phyloP scores from a whole-genome alignment of 92 coral and sea anemone genomes.

The Anthopleura xanthogrammica region DNA sequence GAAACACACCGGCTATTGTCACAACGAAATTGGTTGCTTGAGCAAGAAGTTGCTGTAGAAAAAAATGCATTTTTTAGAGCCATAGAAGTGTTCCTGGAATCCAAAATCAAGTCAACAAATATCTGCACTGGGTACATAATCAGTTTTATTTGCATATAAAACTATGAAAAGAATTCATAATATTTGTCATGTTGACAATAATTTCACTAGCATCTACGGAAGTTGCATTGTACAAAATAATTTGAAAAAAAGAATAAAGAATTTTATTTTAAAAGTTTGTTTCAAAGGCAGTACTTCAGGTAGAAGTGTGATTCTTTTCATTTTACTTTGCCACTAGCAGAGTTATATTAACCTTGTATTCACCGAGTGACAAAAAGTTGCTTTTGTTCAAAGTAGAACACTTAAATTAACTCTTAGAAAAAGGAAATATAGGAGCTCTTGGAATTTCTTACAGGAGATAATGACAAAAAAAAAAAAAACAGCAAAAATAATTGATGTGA shows the following conservation, averaged over 20 bases:
- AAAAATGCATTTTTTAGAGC: neutral
- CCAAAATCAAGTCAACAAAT: neutral
- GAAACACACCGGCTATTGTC: constrained; percentile 65
- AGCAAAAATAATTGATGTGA: neutral
- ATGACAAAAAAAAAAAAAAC: neutral
- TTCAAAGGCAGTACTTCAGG: too few species aligned
- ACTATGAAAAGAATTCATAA: constrained; percentile 1
- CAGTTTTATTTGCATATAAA: neutral
- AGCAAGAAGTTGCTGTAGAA: constrained; percentile 46
- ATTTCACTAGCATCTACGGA: neutral
- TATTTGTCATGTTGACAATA: neutral
- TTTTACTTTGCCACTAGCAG: too few species aligned
- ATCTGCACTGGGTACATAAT: neutral
- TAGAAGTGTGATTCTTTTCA: too few species aligned
- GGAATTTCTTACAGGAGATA: neutral
- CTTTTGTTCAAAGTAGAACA: neutral
- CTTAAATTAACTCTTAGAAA: neutral
- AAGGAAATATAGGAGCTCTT: neutral
- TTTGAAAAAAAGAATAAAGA: neutral
- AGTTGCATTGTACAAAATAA: neutral
- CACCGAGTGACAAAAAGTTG: neutral
- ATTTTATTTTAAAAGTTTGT: too few species aligned
- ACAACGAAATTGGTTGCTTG: constrained; percentile 64
- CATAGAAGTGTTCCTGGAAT: neutral
- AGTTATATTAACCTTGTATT: neutral